These are phyloP conservation scores for Lacerta bilineata DNA, from an alignment of 2,797 vertebrate species.

Conservation along the genomic window DNA sequence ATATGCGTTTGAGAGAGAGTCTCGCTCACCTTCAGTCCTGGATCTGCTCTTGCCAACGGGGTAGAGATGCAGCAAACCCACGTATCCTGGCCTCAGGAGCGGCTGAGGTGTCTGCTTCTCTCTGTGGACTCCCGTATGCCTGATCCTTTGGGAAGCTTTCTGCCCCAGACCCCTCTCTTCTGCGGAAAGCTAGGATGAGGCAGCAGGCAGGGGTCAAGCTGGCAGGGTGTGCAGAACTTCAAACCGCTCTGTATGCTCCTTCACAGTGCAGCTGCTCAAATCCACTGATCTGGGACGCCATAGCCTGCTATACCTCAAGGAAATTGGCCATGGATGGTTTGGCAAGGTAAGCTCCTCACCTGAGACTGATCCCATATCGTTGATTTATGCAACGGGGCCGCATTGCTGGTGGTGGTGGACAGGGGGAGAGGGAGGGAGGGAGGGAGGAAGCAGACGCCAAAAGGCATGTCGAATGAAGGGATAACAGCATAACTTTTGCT, in stretches of 20 bases:
- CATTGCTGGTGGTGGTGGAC: background rate
- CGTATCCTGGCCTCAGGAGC: background rate
- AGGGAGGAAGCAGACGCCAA: background rate
- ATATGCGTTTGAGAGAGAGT: background rate
- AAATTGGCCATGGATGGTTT: slow-evolving; percentile 97
- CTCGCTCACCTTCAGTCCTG: background rate
- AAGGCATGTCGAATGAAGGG: background rate
- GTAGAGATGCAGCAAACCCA: background rate
- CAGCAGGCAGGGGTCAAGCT: background rate
- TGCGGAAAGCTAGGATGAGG: slow-evolving; percentile 4
- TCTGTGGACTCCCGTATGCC: background rate
- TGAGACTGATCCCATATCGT: background rate
- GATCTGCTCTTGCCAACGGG: background rate
- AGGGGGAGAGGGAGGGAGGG: background rate
- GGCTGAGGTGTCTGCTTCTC: background rate
- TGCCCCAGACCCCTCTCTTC: background rate
- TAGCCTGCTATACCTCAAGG: slow-evolving; percentile 94
- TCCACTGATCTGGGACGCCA: slow-evolving; percentile 89
- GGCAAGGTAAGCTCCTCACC: slow-evolving; percentile 88
- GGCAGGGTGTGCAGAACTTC: background rate
- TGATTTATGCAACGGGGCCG: background rate
- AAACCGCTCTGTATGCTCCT: slow-evolving; percentile 42
- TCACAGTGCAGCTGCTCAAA: slow-evolving; percentile 89
- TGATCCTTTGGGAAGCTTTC: background rate
- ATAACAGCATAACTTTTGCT: background rate